Percentiles rank a stretch among this genome's conserved stretches.
Conservation (phyloP, 2,888 invertebrate species). For the Tetragonula carbonaria region DNA sequence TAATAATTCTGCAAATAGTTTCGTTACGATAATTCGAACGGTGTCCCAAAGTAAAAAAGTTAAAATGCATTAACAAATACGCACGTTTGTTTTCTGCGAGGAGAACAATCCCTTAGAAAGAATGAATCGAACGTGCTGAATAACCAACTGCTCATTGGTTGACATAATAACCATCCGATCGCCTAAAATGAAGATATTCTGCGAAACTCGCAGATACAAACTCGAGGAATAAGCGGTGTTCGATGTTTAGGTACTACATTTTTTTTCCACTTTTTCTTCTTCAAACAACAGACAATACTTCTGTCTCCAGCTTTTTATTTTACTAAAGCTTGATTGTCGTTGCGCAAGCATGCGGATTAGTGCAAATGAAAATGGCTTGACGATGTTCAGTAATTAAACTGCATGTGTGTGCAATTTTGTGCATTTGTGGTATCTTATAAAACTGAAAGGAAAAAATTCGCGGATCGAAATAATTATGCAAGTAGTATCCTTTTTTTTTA, state of each 20-base stretch:
- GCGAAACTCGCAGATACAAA: not conserved
- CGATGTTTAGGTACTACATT: conserved; percentile 39
- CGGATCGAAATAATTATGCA: not conserved
- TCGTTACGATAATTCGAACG: not conserved
- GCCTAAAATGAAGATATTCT: conserved; percentile 21
- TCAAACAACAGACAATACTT: not conserved
- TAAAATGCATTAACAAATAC: not conserved
- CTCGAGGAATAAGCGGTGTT: conserved; percentile 35
- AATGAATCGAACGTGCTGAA: conserved; percentile 11
- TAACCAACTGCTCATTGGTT: conserved; percentile 20
- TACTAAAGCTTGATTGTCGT: conserved; percentile 4
- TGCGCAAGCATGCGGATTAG: not conserved
- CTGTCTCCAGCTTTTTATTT: conserved; percentile 25
- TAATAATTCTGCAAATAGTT: not conserved
- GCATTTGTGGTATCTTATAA: not conserved
- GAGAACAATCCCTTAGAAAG: conserved; percentile 36
- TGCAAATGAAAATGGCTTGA: conserved; percentile 25
- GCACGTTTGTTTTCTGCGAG: not conserved
- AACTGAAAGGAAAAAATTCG: not conserved
- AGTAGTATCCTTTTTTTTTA: too few relatives aligned
- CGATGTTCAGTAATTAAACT: not conserved
- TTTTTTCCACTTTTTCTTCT: conserved; percentile 8
- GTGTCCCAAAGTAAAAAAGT: not conserved
- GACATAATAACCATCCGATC: not conserved
- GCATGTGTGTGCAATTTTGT: conserved; percentile 26